Base-by-base conservation (phyloP, 2,113 vertebrate genomes). In the Phoenicopterus ruber region DNA sequence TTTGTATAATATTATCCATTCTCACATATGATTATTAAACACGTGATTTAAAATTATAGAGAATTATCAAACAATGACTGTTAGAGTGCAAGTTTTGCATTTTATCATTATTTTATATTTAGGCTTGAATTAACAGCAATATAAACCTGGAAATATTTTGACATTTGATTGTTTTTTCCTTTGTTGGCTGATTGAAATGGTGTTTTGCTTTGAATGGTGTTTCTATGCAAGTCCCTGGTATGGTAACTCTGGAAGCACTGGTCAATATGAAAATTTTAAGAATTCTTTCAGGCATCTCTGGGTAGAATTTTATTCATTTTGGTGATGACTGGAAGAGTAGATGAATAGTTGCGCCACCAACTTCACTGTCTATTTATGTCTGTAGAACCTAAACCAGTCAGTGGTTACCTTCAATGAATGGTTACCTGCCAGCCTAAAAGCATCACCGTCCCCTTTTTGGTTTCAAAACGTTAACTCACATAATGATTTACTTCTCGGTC, bases 91-190 rank as follows among this genome's bases (percentile, higher is more conserved):
- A 82, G 15, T 59, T 81, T 90, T 59, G 22, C 7, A 17, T 65
- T n/a, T 78, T 71, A 81, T 57, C 28, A 63, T 76, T 93, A 69
- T 76, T 96, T 93, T 86, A 32, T 44, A 38, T 80, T 90, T 50
- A 85, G 52, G 13, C 77, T 87, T 94, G 52, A 87, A 77, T 44
- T 94, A 77, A 52, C 62, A 88, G 24, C 32, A 62, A 5, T 90
- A 58, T 90, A 86, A 93, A 58, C 17, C 32, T 66, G 61, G 70
- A 92, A 97, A 94, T 94, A 84, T 88, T 96, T 87, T 88, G 81
- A 76, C 38, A 46, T 69, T 46, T 62, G 29, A 52, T 58, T 29
- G 4, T 25, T 52, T 79, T 86, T 81, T 40, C 14, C 24, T 72
- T 84, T 73, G 26, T 71, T 59, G 19, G 10, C 26, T 72, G 65